Conservation (phyloP, 2,113 vertebrate genomes). For the Vombatus ursinus region DNA sequence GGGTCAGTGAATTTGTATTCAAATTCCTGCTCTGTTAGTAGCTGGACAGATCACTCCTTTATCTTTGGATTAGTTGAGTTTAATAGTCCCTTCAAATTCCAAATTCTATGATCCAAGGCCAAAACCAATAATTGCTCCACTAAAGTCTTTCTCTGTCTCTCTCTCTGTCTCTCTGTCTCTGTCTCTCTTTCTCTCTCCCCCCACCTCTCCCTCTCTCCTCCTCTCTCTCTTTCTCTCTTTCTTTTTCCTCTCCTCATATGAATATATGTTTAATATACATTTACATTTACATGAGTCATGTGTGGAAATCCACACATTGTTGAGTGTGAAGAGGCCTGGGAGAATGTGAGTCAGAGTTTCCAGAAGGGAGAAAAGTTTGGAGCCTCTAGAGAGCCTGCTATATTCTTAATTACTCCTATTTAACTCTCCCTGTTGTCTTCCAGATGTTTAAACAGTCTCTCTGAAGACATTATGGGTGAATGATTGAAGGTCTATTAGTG, state of each 20-base stretch:
- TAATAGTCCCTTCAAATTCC: not conserved
- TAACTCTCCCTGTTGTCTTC: not conserved
- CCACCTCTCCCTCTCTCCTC: no score
- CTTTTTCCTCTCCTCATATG: no score
- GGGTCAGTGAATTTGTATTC: not conserved
- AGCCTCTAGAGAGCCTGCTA: not conserved
- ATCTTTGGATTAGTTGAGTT: not conserved
- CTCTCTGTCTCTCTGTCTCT: not conserved
- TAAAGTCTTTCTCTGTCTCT: not conserved
- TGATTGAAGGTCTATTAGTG: not conserved
- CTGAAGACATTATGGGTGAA: not conserved
- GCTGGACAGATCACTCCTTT: not conserved
- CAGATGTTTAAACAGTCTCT: not conserved
- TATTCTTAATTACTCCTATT: not conserved
- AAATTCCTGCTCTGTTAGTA: not conserved
- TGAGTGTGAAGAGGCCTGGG: not conserved
- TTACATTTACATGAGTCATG: not conserved
- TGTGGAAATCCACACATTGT: not conserved
- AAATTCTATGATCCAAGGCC: not conserved
- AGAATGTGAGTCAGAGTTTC: not conserved
- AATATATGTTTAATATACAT: no score
- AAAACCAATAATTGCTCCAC: not conserved
- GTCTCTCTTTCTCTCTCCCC: not conserved
- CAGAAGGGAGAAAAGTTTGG: not conserved
- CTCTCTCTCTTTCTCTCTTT: no score